Percentiles rank a stretch among this genome's conserved stretches.
These are phyloP conservation scores for Rhodophaea formosa DNA, from an alignment of 2,888 invertebrate species.

Conservation along the genomic window DNA sequence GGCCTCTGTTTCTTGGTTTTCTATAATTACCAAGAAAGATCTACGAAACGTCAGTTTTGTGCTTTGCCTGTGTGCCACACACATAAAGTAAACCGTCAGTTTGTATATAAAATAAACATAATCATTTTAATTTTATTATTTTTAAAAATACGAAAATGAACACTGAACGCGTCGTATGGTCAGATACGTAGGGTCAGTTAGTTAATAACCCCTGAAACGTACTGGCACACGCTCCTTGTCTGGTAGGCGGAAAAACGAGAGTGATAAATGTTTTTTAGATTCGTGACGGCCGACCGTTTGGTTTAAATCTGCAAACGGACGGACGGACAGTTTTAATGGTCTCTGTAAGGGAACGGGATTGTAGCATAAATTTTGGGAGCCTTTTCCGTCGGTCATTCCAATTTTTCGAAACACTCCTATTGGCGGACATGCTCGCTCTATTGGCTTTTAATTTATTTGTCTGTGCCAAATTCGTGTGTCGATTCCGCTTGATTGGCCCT, in stretches of 20 bases:
- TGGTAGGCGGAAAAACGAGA: conserved; percentile 54
- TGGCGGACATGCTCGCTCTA: conserved; percentile 43
- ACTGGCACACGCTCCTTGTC: conserved; percentile 47
- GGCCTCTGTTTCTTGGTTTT: too few relatives aligned
- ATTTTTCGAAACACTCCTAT: conserved; percentile 55
- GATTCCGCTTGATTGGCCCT: conserved; percentile 38
- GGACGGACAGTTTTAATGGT: conserved; percentile 71
- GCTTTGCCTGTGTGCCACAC: too few relatives aligned
- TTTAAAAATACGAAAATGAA: too few relatives aligned
- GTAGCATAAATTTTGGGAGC: conserved; percentile 60
- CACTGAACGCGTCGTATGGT: too few relatives aligned
- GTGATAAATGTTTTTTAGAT: conserved; percentile 68
- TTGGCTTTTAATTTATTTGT: conserved; percentile 69
- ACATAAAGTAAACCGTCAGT: too few relatives aligned
- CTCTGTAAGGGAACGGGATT: conserved; percentile 60
- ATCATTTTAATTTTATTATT: too few relatives aligned
- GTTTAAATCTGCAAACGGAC: conserved; percentile 68
- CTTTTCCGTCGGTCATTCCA: conserved; percentile 48
- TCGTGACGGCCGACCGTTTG: conserved; percentile 61
- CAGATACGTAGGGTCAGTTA: too few relatives aligned
- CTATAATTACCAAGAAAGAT: too few relatives aligned
- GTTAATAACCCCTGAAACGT: conserved; percentile 37
- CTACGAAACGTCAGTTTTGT: too few relatives aligned
- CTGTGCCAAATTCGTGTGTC: conserved; percentile 42
- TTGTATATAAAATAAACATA: too few relatives aligned